These are phyloP conservation scores for Aphis gossypii DNA, from an alignment of 1,140 invertebrate genomes.

Conservation along the genomic window DNA sequence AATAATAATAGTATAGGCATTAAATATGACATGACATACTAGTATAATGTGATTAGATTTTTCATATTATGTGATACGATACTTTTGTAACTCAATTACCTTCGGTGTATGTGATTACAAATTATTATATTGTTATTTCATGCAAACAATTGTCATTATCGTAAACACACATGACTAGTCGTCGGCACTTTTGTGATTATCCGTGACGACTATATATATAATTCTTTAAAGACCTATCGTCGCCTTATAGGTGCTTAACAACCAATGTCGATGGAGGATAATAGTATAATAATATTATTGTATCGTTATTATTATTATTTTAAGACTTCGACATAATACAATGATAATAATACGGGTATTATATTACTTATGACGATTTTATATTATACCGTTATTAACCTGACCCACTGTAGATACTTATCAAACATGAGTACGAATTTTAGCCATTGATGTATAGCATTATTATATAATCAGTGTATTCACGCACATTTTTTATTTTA, in stretches of 20 bases:
- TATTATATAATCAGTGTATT: background rate
- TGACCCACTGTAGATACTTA: background rate
- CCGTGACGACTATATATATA: background rate
- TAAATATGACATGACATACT: background rate
- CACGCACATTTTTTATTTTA: no score
- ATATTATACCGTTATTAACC: background rate
- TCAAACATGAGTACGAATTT: background rate
- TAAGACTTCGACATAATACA: background rate
- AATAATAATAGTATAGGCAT: background rate
- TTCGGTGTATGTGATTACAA: background rate
- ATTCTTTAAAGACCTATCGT: background rate
- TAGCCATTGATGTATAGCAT: background rate
- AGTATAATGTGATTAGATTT: background rate
- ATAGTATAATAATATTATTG: background rate
- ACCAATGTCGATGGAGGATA: background rate
- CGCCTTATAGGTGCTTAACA: background rate
- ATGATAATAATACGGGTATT: background rate
- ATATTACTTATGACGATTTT: background rate
- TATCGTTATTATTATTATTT: background rate
- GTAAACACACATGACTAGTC: background rate
- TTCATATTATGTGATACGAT: background rate
- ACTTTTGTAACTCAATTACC: background rate
- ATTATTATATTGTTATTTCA: background rate
- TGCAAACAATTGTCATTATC: background rate
- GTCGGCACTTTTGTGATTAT: background rate